Evolutionary conservation across 2,888 invertebrate genomes (phyloP).

Genomic region (Drosophila helvetica): DNA sequence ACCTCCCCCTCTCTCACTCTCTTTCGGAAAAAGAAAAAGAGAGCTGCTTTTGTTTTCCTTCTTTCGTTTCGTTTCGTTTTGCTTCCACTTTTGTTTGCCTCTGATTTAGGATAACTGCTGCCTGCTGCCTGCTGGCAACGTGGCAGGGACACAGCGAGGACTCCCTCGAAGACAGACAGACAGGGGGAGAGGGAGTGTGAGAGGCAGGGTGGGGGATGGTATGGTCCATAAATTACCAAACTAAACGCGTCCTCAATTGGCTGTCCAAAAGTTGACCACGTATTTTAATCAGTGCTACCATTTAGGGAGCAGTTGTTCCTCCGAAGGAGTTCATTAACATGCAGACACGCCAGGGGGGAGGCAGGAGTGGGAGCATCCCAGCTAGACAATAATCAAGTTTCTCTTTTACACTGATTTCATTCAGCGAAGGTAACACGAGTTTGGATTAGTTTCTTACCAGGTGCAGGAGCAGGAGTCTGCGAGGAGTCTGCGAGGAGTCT

Average conservation of each 20-base stretch:
- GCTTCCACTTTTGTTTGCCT: constrained; percentile 49
- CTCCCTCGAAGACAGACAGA: background rate
- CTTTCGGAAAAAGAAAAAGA: constrained; percentile 1
- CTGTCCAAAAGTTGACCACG: constrained; percentile 79
- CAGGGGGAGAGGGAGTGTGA: constrained; percentile 4
- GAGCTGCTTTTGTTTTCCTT: constrained; percentile 39
- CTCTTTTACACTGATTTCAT: constrained; percentile 66
- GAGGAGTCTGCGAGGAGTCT: constrained; percentile 16
- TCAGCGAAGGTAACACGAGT: constrained; percentile 67
- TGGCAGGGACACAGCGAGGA: background rate
- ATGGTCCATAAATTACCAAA: constrained; percentile 77
- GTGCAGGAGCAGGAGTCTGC: constrained; percentile 6
- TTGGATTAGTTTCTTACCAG: constrained; percentile 66
- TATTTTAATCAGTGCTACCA: constrained; percentile 75
- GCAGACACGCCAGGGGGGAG: constrained; percentile 42
- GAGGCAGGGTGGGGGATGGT: constrained; percentile 39
- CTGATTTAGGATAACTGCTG: constrained; percentile 36
- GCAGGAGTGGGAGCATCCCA: background rate
- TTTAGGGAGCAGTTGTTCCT: constrained; percentile 2
- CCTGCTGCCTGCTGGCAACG: background rate
- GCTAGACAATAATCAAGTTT: constrained; percentile 72
- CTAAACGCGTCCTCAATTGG: constrained; percentile 77
- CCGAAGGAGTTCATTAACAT: constrained; percentile 63
- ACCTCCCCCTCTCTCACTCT: too few species aligned
- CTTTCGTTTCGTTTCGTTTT: constrained; percentile 51